Evolutionary conservation across 92 coral and sea anemone species (phyloP), one percentile per base, ranked within the genome.

Genomic region (Porites rus): DNA sequence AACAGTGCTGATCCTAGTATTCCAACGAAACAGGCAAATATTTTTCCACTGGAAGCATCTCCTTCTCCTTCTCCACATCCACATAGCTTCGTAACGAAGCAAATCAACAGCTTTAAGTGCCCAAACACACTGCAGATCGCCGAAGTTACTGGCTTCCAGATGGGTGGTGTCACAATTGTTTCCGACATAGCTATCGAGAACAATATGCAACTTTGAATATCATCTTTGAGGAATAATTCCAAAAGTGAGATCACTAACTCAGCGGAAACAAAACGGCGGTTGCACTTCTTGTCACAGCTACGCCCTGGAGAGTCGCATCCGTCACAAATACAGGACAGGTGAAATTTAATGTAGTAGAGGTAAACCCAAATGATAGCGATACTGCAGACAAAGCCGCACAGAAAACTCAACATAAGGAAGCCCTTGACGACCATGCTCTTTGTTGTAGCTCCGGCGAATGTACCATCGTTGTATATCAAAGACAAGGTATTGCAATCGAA

Each of bases 291-390:
- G 60, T 75, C 38, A 54, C 79, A 53, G 54, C 46, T 31, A 51
- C 22, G 43, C 79, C 22, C 53, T 25, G 64, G 58, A n/a, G 17
- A 53, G 10, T 53, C 59, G 13, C 59, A 53, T 53, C 67, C 28
- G 13, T 25, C 79, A 75, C 43, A 22, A 25, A 75, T 75, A 51
- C 65, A 75, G 58, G 25, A 10, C 80, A 38, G 31, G 68, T 76
- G 80, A 31, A 56, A 76, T 46, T 17, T 59, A 52, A 76, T 76
- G 80, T 76, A 76, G 31, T 76, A 76, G 59, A 14, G 18, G 80
- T 76, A 76, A 18, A 50, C 54, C 68, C 24, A 18, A 25, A 76
- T 22, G 67, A 76, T 76, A 22, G 12, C n/a, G 25, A 59, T 3
- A 68, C 80, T 76, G 80, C 56, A 76, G 9, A 76, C 0, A 14